Conservation (phyloP, 1,140 invertebrate genomes). For the Cherax destructor region DNA sequence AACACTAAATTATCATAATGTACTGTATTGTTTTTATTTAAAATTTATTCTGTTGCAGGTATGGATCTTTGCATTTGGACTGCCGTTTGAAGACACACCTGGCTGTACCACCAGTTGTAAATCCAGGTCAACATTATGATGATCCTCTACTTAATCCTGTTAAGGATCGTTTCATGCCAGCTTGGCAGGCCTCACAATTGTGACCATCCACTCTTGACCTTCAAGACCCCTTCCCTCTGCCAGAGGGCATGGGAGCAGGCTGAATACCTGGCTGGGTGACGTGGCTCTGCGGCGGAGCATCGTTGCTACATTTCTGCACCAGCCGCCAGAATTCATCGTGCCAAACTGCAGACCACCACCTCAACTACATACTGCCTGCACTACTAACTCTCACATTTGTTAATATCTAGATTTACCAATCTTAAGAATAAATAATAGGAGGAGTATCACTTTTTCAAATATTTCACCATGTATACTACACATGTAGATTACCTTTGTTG, state of each 20-base stretch:
- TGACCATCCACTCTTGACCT: conserved; percentile 62
- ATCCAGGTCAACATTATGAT: conserved; percentile 68
- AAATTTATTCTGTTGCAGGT: conserved; percentile 23
- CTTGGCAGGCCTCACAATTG: conserved; percentile 72
- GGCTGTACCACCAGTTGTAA: conserved; percentile 60
- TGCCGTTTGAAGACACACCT: conserved; percentile 70
- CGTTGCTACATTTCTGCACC: conserved; percentile 45
- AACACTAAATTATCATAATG: too few relatives aligned
- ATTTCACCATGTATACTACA: neutral
- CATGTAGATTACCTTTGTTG: neutral
- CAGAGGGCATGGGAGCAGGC: conserved; percentile 45
- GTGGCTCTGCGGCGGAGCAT: conserved; percentile 55
- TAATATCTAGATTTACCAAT: neutral
- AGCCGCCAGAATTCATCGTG: conserved; percentile 67
- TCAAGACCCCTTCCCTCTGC: conserved; percentile 46
- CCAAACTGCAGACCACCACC: conserved; percentile 58
- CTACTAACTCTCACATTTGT: conserved; percentile 1
- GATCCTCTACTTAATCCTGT: conserved; percentile 70
- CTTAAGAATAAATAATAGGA: too few relatives aligned
- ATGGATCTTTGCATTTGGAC: conserved; percentile 69
- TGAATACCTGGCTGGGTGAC: conserved; percentile 54
- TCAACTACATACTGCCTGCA: conserved; percentile 13
- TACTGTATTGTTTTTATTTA: too few relatives aligned
- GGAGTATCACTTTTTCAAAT: neutral
- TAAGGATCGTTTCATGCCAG: conserved; percentile 70